Base-by-base conservation (phyloP, 2,888 invertebrate genomes). In the Heliconius ismenius region DNA sequence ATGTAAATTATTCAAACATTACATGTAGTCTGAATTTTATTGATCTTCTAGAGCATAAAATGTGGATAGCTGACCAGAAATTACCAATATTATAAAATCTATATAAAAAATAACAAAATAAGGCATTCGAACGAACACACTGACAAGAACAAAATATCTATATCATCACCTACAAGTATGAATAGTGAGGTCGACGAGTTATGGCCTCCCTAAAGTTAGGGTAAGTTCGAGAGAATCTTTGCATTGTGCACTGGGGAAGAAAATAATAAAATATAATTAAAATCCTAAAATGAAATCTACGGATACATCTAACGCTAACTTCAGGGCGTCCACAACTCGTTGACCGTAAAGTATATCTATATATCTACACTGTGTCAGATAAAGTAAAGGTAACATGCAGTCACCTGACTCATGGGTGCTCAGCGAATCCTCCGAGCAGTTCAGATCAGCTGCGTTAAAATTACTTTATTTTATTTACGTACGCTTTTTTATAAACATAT, bases 351-450 rank as follows among this genome's bases (percentile, higher is more conserved):
- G 84, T 75, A 81, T 81, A 82, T 86, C 85, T 86, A 65, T 24
- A 65, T 65, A 43, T 65, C 65, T 65, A 67, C 67, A 67, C 39
- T 24, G 24, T 24, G 80, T 86, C 81, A 26, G 15, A 4, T 62
- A 62, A 62, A 7, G 7, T 62, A 26, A 62, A 63, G 62, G 43
- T 36, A 79, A 76, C 91, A 92, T 93, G 92, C 93, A 91, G 86
- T 93, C 96, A 97, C 96, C 97, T 96, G 97, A 96, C 95, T 97
- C 96, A 93, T 96, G 96, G 83, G 96, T 96, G 93, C 96, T 96
- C 92, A 96, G 95, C 84, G 97, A 97, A 92, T 97, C 97, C 95
- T 96, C 96, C 86, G 96, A 97, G 91, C 96, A 96, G 95, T 96
- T 96, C 92, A 96, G 96, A 94, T 96, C 96, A 91, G 96, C 96